phyloP scores from a whole-genome alignment of 64 coral and sea anemone species.

The Montipora cactus region DNA sequence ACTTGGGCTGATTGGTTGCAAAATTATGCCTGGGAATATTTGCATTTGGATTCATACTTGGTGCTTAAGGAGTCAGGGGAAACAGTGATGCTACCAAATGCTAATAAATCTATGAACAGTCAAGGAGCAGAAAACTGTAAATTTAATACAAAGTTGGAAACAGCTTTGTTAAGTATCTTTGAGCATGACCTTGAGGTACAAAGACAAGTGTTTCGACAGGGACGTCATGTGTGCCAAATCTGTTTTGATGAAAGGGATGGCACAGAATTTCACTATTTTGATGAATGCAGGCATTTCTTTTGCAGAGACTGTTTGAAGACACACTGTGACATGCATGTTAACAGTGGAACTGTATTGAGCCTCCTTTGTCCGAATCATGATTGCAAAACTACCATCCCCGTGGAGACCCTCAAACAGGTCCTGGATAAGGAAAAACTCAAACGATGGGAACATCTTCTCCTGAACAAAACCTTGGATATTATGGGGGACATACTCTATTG shows the following conservation, averaged over 20 bases:
- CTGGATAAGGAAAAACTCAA: conserved; percentile 65
- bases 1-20: conserved; percentile 90
- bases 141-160: conserved; percentile 33
- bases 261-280: conserved; percentile 79
- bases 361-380: conserved; percentile 80
- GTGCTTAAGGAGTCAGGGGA: conserved; percentile 41
- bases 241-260: conserved; percentile 93
- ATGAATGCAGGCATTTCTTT: conserved; percentile 87
- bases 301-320: conserved; percentile 82
- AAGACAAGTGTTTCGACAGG: conserved; percentile 68
- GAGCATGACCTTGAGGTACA: conserved; percentile 85
- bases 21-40: conserved; percentile 52
- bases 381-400: conserved; percentile 68
- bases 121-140: neutral
- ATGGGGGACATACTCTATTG: conserved; percentile 96
- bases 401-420: conserved; percentile 74
- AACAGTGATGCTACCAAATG: neutral
- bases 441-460: conserved; percentile 84
- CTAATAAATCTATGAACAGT: neutral
- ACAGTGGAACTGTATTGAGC: conserved; percentile 79
- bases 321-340: conserved; percentile 84
- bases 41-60: conserved; percentile 57
- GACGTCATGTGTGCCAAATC: conserved; percentile 81
- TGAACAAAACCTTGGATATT: conserved; percentile 79
- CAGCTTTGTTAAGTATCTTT: conserved; percentile 85